Conservation (phyloP, 2,888 invertebrate species). For the Epiblema foenella region DNA sequence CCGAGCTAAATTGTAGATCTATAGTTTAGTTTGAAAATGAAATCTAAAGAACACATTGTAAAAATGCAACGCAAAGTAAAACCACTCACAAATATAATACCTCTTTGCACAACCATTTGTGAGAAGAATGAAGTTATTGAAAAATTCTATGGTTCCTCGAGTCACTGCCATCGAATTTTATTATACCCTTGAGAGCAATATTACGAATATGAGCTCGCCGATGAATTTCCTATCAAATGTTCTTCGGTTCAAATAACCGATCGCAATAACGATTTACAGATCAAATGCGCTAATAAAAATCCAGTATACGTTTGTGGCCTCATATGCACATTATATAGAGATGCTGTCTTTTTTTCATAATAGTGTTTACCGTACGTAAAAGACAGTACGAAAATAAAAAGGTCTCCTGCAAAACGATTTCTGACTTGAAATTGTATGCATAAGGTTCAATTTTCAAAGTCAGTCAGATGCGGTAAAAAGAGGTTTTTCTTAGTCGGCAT, state of each 20-base stretch:
- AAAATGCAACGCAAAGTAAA: neutral
- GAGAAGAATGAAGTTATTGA: constrained; percentile 9
- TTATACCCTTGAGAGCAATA: constrained; percentile 21
- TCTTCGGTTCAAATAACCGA: constrained; percentile 16
- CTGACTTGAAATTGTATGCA: too few relatives aligned
- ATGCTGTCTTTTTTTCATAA: too few relatives aligned
- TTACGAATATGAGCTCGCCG: constrained; percentile 18
- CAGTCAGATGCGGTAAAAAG: too few relatives aligned
- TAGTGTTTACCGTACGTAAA: too few relatives aligned
- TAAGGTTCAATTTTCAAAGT: too few relatives aligned
- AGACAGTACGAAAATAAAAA: too few relatives aligned
- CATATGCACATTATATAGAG: neutral
- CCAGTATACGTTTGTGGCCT: neutral
- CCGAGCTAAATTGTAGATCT: too few relatives aligned
- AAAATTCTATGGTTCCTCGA: constrained; percentile 20
- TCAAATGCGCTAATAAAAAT: neutral
- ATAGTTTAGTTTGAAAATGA: neutral
- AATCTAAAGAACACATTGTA: neutral
- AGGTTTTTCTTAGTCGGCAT: too few relatives aligned
- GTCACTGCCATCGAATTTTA: constrained; percentile 20
- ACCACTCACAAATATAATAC: neutral
- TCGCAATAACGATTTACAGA: constrained; percentile 10
- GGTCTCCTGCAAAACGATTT: too few relatives aligned
- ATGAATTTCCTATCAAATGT: constrained; percentile 24
- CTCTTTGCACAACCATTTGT: constrained; percentile 1